Base-by-base conservation (phyloP, 2,113 vertebrate genomes). In the Pedetes capensis region DNA sequence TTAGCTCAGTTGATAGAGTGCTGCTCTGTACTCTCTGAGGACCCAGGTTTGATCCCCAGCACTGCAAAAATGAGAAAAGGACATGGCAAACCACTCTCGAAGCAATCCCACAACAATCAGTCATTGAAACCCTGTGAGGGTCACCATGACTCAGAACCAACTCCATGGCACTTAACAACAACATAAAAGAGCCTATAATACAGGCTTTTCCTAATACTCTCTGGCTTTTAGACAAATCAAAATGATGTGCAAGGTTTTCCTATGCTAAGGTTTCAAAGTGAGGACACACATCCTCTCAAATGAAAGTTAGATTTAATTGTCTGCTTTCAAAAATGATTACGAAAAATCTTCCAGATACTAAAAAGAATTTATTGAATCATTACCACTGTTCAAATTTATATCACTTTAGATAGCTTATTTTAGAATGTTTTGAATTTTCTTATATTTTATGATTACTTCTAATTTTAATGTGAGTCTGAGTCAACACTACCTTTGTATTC, bases 401-500 rank as follows among this genome's bases (percentile, higher is more conserved):
- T 51, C 63, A 69, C 17, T 8, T 20, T 32, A 80, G 22, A 44
- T 13, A 71, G 32, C 29, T 22, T 71, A 53, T 72, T 89, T 95
- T 66, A 86, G 37, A n/a, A 69, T 13, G 32, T 72, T 94, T 27
- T 94, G 49, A 79, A 90, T 79, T 87, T 95, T 69, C 82, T 76
- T 22, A 51, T 29, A 51, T 78, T 83, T 93, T 76, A 72, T 81
- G 17, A 93, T 4, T 44, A 32, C 3, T 94, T 68, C 16, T 87
- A n/a, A 53, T 76, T 86, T 94, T 75, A 82, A 29, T 87, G 87
- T 66, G 57, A 93, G 39, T 57, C 87, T 94, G 88, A 42, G 64
- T 71, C 51, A 84, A 83, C 18, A 25, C 34, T 55, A 32, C 75
- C 61, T 93, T 87, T 91, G 47, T 92, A 97, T 94, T 96, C 81